These are phyloP conservation scores for Phymanthus crucifer DNA, from an alignment of 92 coral and sea anemone genomes.

Conservation along the genomic window DNA sequence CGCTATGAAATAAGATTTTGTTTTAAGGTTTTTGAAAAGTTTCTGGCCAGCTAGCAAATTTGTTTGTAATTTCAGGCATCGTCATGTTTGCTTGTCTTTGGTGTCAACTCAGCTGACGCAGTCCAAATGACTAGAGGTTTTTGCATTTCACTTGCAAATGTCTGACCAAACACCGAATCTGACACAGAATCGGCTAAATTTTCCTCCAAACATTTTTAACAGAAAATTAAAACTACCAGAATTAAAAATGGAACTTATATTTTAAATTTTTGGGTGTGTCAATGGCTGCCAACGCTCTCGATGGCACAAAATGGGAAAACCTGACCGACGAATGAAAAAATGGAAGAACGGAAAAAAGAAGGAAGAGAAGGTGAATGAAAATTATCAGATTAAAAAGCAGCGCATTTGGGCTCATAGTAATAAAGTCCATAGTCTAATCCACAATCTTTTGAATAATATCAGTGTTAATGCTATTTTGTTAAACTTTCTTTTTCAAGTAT, in stretches of 20 bases:
- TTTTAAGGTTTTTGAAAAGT: not conserved
- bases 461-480: conserved; percentile 16
- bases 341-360: not conserved
- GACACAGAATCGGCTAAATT: not conserved
- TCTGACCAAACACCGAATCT: not conserved
- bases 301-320: not conserved
- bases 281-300: not conserved
- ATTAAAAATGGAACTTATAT: not conserved
- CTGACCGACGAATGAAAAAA: not conserved
- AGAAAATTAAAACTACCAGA: not conserved
- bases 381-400: conserved; percentile 12
- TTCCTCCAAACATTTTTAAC: not conserved
- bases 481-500: conserved; percentile 7
- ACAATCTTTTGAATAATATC: not conserved
- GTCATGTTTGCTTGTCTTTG: conserved; percentile 23
- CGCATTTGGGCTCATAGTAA: not conserved
- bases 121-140: conserved; percentile 19
- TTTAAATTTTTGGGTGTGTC: conserved; percentile 27
- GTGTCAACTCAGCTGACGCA: conserved; percentile 37
- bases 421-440: not conserved
- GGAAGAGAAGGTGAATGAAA: not conserved
- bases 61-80: conserved; percentile 12
- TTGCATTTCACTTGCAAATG: conserved; percentile 49
- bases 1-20: not conserved
- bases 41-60: not conserved